Base-by-base conservation (phyloP, 2,797 vertebrate genomes). In the Falco rusticolus region DNA sequence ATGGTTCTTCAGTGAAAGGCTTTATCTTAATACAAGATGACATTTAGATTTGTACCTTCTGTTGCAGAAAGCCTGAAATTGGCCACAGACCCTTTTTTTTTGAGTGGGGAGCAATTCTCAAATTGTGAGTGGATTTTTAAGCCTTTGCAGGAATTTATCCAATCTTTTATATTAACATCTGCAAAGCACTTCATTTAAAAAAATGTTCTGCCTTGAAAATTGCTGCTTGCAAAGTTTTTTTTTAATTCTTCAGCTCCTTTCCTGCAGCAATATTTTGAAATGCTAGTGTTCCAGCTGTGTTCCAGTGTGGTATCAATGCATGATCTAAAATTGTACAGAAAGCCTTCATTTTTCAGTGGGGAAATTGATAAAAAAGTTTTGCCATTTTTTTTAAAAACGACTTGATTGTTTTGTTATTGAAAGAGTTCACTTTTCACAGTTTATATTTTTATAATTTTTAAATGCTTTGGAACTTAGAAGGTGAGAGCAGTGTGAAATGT, bases 1-100 rank as follows among this genome's bases (percentile, higher is more conserved):
- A 76, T n/a, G 29, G 69, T 84, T 91, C 61, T 68, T 80, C 57
- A 77, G 1, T 39, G 70, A 94, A 95, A 80, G 0, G 1, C 41
- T 83, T 79, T 61, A 3, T 77, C 75, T 84, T 85, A 68, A 80
- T 87, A 59, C 6, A 75, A 89, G 41, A 50, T 66, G 88, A 83
- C 68, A 19, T 85, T 85, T 90, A 84, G 80, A 90, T 83, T 82
- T 87, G 75, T 94, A 74, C 78, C 64, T 95, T 93, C 84, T 94
- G 82, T 60, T 89, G 60, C 29, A 64, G 70, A 65, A 74, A 61
- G 34, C 68, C 90, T 84, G 41, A 33, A 91, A 94, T 65, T 70
- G 78, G 75, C 33, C 64, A 57, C 31, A 21, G 43, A 89, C 33
- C n/a, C 56, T 76, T 66, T 34, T 34, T 34, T 11, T 56, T 34